Evolutionary conservation across 2,797 vertebrate species (phyloP).

Genomic region (Mallotus villosus): DNA sequence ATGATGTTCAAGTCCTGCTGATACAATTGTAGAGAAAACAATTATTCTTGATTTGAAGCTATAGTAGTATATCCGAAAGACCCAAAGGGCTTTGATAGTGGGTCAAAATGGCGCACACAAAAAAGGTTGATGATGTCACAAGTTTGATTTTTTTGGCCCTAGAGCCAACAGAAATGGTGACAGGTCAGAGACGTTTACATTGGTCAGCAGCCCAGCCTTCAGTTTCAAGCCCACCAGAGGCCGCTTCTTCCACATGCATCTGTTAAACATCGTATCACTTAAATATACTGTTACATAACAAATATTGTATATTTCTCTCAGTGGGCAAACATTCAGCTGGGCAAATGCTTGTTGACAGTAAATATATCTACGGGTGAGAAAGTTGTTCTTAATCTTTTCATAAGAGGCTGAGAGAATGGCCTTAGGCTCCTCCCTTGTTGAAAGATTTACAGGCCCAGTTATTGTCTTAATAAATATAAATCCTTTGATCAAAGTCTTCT

Average conservation of each 20-base stretch:
- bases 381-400: slow-evolving; percentile 41
- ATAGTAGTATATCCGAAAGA: too few relatives aligned
- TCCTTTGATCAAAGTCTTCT: slow-evolving; percentile 55
- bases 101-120: slow-evolving; percentile 11
- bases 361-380: slow-evolving; percentile 54
- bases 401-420: slow-evolving; percentile 47
- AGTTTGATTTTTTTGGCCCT: slow-evolving; percentile 62
- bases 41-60: background rate
- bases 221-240: slow-evolving; percentile 60
- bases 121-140: slow-evolving; percentile 56
- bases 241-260: slow-evolving; percentile 63
- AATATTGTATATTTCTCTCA: slow-evolving; percentile 67
- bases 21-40: background rate
- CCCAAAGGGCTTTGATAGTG: background rate
- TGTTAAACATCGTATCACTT: slow-evolving; percentile 68
- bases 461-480: slow-evolving; percentile 63
- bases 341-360: slow-evolving; percentile 50
- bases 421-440: slow-evolving; percentile 46
- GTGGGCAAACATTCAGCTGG: slow-evolving; percentile 40
- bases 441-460: slow-evolving; percentile 55
- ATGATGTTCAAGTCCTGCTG: background rate
- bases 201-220: slow-evolving; percentile 65
- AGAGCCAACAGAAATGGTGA: slow-evolving; percentile 53
- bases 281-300: slow-evolving; percentile 66
- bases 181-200: slow-evolving; percentile 68